Base-by-base conservation (phyloP, 2,113 vertebrate genomes). In the Podarcis cretensis region DNA sequence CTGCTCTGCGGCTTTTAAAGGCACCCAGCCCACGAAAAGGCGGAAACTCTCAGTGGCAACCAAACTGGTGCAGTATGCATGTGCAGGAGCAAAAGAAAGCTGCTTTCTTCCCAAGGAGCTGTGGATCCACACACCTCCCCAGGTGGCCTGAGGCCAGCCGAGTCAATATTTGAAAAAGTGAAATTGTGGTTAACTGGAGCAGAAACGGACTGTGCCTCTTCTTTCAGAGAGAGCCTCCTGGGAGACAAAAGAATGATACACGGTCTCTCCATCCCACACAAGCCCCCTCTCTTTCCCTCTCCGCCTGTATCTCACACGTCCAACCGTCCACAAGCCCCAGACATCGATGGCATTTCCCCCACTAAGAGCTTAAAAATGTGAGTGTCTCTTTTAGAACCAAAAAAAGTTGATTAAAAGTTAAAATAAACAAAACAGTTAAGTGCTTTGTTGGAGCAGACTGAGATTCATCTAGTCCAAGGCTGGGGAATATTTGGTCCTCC, bases 121-220 rank as follows among this genome's bases (percentile, higher is more conserved):
- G 69, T 9, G 10, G 48, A 54, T 57, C 71, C 6, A 1, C 48
- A n/a, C 12, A 10, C 27, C 54, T 75, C 69, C 69, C 8, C n/a
- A n/a, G 3, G 18, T 16, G 35, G 80, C 5, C 16, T 20, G 27
- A 65, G 8, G 81, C 37, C 80, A 82, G 18, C 27, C 5, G 0
- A 76, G 57, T 83, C 57, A 88, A 83, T 83, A 88, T 88, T 83
- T 88, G 87, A 65, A n/a, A 74, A 82, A 32, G 25, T 4, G 48
- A 73, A 37, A 48, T 8, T 43, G 78, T 40, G 86, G 86, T 74
- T 59, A 63, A 74, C 25, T 21, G 9, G 23, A 2, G 27, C 54
- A 63, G 78, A 30, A 65, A 18, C 63, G 16, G 68, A 25, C 37
- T n/a, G 23, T 63, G 6, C 18, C 23, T 12, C 27, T 27, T 10